Base-by-base conservation (phyloP, 2,797 vertebrate genomes). In the Falco cherrug region DNA sequence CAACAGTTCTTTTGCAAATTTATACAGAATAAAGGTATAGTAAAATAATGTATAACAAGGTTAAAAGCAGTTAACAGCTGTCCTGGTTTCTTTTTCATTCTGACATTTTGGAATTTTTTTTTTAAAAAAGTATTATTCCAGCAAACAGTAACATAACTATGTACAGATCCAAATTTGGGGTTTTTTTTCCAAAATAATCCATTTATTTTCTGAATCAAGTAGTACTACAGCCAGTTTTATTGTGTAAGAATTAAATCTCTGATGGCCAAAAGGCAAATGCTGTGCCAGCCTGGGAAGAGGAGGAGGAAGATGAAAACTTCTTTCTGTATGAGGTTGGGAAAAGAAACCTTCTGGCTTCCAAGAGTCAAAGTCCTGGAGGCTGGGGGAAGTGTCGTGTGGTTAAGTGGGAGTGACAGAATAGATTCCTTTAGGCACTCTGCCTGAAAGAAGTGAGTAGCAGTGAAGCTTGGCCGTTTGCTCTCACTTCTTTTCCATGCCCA, bases 341-440 rank as follows among this genome's bases (percentile, higher is more conserved):
- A 63, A 88, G 28, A 4, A 47, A 74, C 8, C 4, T 37, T 1
- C 26, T 63, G 65, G 10, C 53, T 75, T 84, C 33, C 21, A 45
- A 39, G 14, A 65, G 12, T 33, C 31, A 69, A 76, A 74, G 3
- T 71, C 84, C 33, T 26, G 22, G 9, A 47, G 17, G 2, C 15
- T 47, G 65, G 16, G 16, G 12, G 26, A 91, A 90, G 67, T 26
- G 6, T 1, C 61, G 6, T 0, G 0, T 45, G 18, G 3, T 10
- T 43, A n/a, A 80, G 24, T 74, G 19, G 25, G 21, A 25, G 16
- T 33, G 31, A 65, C 3, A 6, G 5, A 45, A 48, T 25, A 14
- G 6, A 41, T 10, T 64, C 48, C 48, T 56, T 33, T 14, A 21
- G 13, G 8, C 2, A 39, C 9, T 86, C 15, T 67, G 26, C 26